Evolutionary conservation across 2,888 invertebrate species (phyloP).

Genomic region (Agrypnus murinus): DNA sequence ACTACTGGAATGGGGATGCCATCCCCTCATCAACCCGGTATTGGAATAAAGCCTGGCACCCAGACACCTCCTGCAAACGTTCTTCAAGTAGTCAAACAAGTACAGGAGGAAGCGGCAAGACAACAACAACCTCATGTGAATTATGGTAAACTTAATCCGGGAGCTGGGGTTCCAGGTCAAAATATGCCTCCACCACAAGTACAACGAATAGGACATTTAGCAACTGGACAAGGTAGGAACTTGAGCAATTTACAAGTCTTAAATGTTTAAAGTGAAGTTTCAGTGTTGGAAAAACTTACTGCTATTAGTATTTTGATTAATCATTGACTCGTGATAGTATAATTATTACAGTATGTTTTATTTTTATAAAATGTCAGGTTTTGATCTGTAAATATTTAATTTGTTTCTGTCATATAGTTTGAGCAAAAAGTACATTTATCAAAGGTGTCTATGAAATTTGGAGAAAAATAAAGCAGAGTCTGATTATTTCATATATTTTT

Average conservation of each 20-base stretch:
- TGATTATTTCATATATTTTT: no score
- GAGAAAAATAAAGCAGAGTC: no score
- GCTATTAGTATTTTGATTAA: neutral
- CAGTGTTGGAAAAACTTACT: constrained; percentile 3
- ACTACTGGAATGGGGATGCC: constrained; percentile 71
- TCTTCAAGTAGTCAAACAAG: constrained; percentile 79
- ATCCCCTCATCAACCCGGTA: constrained; percentile 67
- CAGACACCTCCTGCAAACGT: constrained; percentile 87
- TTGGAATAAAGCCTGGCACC: constrained; percentile 76
- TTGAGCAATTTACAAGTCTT: neutral
- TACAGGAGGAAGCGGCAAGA: constrained; percentile 93
- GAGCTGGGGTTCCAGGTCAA: constrained; percentile 71
- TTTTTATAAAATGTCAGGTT: neutral
- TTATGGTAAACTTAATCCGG: constrained; percentile 70
- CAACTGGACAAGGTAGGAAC: constrained; percentile 69
- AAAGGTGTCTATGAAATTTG: no score
- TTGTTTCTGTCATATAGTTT: no score
- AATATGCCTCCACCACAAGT: constrained; percentile 77
- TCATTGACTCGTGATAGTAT: constrained; percentile 14
- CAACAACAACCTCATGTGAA: constrained; percentile 86
- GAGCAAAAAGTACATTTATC: no score
- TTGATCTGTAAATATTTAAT: constrained; percentile 49
- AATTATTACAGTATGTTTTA: constrained; percentile 8
- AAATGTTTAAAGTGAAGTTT: constrained; percentile 1
- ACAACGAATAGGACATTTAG: constrained; percentile 70